Percentiles rank a stretch among this genome's conserved stretches.
Evolutionary conservation across 1,140 invertebrate genomes (phyloP).

Genomic region (Leguminivora glycinivorella): DNA sequence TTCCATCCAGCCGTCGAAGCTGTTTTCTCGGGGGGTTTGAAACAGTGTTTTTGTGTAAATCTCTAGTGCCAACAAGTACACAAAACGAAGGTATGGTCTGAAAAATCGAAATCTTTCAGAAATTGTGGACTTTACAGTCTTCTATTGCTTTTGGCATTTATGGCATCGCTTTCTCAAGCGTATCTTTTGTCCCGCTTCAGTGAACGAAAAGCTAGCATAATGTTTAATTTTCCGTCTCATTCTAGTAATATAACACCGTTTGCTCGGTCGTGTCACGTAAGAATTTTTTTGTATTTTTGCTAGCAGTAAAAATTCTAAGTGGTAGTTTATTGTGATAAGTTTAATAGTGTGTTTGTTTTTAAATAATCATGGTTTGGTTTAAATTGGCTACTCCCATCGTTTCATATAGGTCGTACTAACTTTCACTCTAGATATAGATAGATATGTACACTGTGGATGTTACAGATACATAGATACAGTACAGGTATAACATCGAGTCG

Average conservation of each 20-base stretch:
- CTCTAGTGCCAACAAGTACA: constrained; percentile 72
- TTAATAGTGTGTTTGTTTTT: constrained; percentile 42
- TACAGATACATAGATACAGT: constrained; percentile 65
- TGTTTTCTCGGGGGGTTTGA: constrained; percentile 75
- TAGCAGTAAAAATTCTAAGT: constrained; percentile 59
- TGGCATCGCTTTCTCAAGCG: constrained; percentile 77
- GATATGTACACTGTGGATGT: constrained; percentile 66
- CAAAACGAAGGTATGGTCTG: constrained; percentile 69
- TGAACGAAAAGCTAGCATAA: constrained; percentile 62
- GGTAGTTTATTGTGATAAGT: constrained; percentile 43
- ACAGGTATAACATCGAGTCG: constrained; percentile 76
- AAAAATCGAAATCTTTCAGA: constrained; percentile 46
- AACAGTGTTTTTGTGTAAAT: constrained; percentile 75
- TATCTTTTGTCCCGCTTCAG: constrained; percentile 69
- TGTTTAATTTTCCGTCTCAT: constrained; percentile 67
- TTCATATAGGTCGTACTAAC: constrained; percentile 69
- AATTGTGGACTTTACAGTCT: constrained; percentile 52
- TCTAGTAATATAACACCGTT: constrained; percentile 79
- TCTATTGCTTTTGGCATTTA: constrained; percentile 72
- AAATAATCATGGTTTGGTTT: constrained; percentile 40
- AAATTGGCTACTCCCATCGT: constrained; percentile 38
- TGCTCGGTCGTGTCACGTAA: constrained; percentile 78
- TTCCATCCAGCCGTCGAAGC: constrained; percentile 78
- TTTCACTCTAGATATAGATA: constrained; percentile 78
- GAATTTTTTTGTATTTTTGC: constrained; percentile 75